Evolutionary conservation across 1,140 invertebrate genomes (phyloP), one percentile per base, ranked within the genome.

Genomic region (Drosophila auraria): DNA sequence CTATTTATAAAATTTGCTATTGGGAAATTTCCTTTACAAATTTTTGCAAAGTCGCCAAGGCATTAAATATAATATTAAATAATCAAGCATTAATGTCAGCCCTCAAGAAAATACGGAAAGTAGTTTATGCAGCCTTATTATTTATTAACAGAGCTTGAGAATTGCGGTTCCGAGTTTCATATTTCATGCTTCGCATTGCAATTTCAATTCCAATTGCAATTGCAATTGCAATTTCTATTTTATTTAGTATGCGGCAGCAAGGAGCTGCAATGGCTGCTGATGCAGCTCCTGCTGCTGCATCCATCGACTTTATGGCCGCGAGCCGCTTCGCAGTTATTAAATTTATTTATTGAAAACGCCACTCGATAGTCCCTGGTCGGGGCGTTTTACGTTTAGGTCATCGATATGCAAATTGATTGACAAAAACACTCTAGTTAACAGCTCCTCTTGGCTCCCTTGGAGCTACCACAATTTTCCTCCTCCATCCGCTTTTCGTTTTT

Each of bases 371-470:
- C 59, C 57, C 73, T 25, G 38, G 40, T 40, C 42, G 25, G 14
- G 53, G 54, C 20, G 66, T 45, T 73, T 78, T 58, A 42, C 78
- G 83, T 82, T 79, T 68, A 72, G 76, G 72, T 74, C 77, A 83
- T 83, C 77, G 72, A 89, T 77, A 87, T 89, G 81, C 78, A 83
- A 83, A 83, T 89, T 83, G 84, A 87, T 89, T 87, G 83, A 83
- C 83, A 83, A 68, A 75, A 68, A 78, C 73, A 74, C 73, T 76
- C 44, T 75, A 65, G 73, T 38, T 75, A 65, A 65, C 71, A 76
- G 57, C 59, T 38, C 36, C 64, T 42, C 50, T 53, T 20, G 3
- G 36, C 42, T 14, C 50, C 15, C 30, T 30, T 12, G 53, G 15
- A 36, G 47, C n/a, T 33, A 14, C 40, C 40, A 42, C 20, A 14